A percentile compares a stretch with the other conserved stretches of the same genome.
Evolutionary conservation across 2,888 invertebrate genomes (phyloP).

Genomic region (Plemyria rubiginata): DNA sequence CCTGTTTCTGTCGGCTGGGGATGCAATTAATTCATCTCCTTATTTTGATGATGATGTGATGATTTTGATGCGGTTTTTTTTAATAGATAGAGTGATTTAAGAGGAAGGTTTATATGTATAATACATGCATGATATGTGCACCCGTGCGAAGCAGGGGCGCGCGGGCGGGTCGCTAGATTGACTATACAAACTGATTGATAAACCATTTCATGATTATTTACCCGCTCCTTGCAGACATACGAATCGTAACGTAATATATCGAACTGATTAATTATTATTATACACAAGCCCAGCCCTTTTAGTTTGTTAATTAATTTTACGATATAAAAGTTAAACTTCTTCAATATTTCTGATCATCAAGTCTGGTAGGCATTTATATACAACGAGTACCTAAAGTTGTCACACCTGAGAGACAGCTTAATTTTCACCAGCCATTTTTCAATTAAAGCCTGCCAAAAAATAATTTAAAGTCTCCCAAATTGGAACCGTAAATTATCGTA

Average conservation of each 20-base stretch:
- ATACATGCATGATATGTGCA: too few relatives aligned
- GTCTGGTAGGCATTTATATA: constrained; percentile 6
- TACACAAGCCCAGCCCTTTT: constrained; percentile 3
- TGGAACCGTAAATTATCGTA: constrained; percentile 31
- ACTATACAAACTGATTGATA: too few relatives aligned
- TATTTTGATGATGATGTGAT: too few relatives aligned
- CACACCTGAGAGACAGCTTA: constrained; percentile 33
- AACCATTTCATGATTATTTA: too few relatives aligned
- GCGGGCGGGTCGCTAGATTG: too few relatives aligned
- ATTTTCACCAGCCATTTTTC: constrained; percentile 34
- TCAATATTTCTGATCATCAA: constrained; percentile 15
- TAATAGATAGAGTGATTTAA: too few relatives aligned
- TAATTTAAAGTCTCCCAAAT: constrained; percentile 39
- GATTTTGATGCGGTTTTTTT: too few relatives aligned
- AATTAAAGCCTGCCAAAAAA: constrained; percentile 38
- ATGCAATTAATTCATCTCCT: constrained; percentile 27
- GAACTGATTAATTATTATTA: constrained; percentile 3
- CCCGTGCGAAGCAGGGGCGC: too few relatives aligned
- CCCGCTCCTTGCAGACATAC: neutral
- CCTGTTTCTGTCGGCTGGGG: constrained; percentile 32
- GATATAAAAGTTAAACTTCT: constrained; percentile 4
- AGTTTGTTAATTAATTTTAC: constrained; percentile 10
- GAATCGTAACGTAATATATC: neutral
- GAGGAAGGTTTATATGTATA: too few relatives aligned
- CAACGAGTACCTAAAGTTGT: constrained; percentile 7